Conservation (phyloP, 2,888 invertebrate genomes). For the Diachrysia chrysitis region DNA sequence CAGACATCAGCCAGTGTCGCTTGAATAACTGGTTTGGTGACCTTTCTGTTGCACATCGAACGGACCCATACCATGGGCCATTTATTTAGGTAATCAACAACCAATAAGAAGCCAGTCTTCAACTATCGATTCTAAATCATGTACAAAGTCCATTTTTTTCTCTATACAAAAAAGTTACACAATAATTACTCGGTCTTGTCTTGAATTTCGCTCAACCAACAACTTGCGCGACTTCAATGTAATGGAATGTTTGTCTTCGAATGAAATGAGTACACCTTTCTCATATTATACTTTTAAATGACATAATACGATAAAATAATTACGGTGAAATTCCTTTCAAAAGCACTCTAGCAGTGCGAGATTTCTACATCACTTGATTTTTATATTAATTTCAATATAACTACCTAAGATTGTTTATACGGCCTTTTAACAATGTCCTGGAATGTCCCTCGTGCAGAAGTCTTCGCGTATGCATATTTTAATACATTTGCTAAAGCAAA, state of each 20-base stretch:
- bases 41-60: slow-evolving; percentile 79
- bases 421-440: slow-evolving; percentile 33
- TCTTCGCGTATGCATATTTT: slow-evolving; percentile 32
- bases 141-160: slow-evolving; percentile 8
- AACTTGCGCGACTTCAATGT: slow-evolving; percentile 9
- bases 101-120: slow-evolving; percentile 31
- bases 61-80: slow-evolving; percentile 66
- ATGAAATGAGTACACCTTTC: slow-evolving; percentile 21
- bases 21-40: slow-evolving; percentile 85
- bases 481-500: slow-evolving; percentile 10
- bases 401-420: slow-evolving; percentile 6
- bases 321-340: slow-evolving; percentile 1
- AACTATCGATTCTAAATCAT: slow-evolving; percentile 21
- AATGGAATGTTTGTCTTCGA: slow-evolving; percentile 4
- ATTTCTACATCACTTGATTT: neutral
- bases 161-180: neutral
- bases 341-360: neutral
- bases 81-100: slow-evolving; percentile 63
- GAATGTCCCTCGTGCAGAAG: slow-evolving; percentile 26
- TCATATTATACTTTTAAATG: slow-evolving; percentile 16
- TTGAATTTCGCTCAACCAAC: slow-evolving; percentile 14
- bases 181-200: slow-evolving; percentile 12
- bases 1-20: slow-evolving; percentile 71
- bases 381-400: too few species aligned
- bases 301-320: neutral